These are phyloP conservation scores for Brachionus sp. DNA, from an alignment of 1,140 invertebrate genomes.

Conservation along the genomic window DNA sequence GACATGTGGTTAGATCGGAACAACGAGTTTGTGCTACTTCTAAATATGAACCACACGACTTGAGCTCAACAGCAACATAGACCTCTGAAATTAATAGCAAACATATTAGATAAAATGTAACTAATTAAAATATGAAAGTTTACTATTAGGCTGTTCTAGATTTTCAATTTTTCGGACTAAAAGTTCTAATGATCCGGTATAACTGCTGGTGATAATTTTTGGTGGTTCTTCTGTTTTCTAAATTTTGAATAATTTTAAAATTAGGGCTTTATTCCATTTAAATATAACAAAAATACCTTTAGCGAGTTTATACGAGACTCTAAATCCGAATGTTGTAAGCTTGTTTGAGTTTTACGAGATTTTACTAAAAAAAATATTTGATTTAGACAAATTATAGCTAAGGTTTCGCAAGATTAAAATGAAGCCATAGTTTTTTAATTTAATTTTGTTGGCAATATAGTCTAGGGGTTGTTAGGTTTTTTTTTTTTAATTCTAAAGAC, in stretches of 20 bases:
- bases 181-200: slow-evolving; percentile 13
- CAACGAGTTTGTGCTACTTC: slow-evolving; percentile 34
- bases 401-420: neutral
- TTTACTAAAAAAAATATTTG: slow-evolving; percentile 27
- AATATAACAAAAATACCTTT: neutral
- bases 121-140: neutral
- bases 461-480: slow-evolving; percentile 1
- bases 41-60: slow-evolving; percentile 44
- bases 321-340: slow-evolving; percentile 31
- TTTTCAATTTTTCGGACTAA: slow-evolving; percentile 12
- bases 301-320: slow-evolving; percentile 29
- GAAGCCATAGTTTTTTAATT: slow-evolving; percentile 19
- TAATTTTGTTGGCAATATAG: neutral
- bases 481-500: neutral
- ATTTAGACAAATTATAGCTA: neutral
- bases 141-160: slow-evolving; percentile 34
- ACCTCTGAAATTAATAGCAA: neutral
- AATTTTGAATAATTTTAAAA: neutral
- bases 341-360: slow-evolving; percentile 34
- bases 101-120: neutral
- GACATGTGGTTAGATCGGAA: slow-evolving; percentile 16
- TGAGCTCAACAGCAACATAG: slow-evolving; percentile 31
- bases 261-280: neutral
- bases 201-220: slow-evolving; percentile 40
- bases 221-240: slow-evolving; percentile 39